Evolutionary conservation across 1,140 invertebrate species (phyloP).

Genomic region (Lethocerus indicus): DNA sequence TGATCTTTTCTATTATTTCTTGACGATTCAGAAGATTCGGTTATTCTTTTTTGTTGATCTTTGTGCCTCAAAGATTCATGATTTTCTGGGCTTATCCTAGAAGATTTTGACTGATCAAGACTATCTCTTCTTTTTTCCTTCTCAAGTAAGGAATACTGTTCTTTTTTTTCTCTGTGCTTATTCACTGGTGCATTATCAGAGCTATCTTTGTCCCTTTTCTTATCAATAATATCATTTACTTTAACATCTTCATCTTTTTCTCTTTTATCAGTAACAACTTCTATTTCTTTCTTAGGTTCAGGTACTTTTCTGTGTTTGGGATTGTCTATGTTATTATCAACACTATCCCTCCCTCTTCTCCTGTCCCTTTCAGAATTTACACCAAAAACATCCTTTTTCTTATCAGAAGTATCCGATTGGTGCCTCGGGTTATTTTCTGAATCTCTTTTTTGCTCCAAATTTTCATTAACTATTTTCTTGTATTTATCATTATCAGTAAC

Average conservation of each 20-base stretch:
- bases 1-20: slow-evolving; percentile 2
- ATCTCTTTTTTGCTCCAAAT: slow-evolving; percentile 14
- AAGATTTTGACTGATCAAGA: slow-evolving; percentile 5
- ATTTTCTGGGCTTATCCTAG: slow-evolving; percentile 2
- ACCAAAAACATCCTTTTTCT: slow-evolving; percentile 18
- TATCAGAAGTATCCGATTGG: slow-evolving; percentile 13
- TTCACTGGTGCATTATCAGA: slow-evolving; percentile 5
- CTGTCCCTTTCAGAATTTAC: slow-evolving; percentile 17
- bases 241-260: slow-evolving; percentile 10
- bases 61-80: slow-evolving; percentile 5
- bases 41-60: slow-evolving; percentile 1
- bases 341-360: slow-evolving; percentile 16
- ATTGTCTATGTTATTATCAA: slow-evolving; percentile 15
- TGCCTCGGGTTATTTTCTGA: slow-evolving; percentile 12
- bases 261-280: slow-evolving; percentile 5
- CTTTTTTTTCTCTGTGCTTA: slow-evolving; percentile 8
- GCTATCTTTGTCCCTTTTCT: slow-evolving; percentile 8
- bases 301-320: slow-evolving; percentile 18
- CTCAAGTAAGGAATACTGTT: neutral
- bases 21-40: neutral
- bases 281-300: slow-evolving; percentile 15
- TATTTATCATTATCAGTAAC: slow-evolving; percentile 7
- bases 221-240: neutral
- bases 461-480: slow-evolving; percentile 7
- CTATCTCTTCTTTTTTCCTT: slow-evolving; percentile 10